Evolutionary conservation across 2,888 invertebrate genomes (phyloP).

Genomic region (Incurvaria masculella): DNA sequence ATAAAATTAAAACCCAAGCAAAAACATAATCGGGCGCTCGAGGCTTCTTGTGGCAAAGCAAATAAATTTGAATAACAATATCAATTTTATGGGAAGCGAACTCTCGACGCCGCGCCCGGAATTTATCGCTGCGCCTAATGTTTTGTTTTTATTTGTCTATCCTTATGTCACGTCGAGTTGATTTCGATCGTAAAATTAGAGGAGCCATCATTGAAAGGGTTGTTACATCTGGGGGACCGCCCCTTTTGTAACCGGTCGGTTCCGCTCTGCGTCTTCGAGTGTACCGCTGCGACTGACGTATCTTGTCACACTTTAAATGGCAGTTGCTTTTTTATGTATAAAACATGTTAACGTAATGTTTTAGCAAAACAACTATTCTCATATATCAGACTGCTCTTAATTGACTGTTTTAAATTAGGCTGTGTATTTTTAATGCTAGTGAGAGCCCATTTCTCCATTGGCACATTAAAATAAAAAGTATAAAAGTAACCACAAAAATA

Average conservation of each 20-base stretch:
- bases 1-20: not conserved
- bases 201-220: not conserved
- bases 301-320: not conserved
- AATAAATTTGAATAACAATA: conserved; percentile 43
- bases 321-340: not conserved
- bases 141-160: not conserved
- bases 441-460: too few relatives aligned
- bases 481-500: too few relatives aligned
- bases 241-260: too few relatives aligned
- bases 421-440: too few relatives aligned
- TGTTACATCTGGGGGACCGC: not conserved
- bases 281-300: not conserved
- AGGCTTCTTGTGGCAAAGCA: conserved; percentile 26
- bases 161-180: not conserved
- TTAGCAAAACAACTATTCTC: too few relatives aligned
- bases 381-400: too few relatives aligned
- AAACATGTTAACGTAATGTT: too few relatives aligned
- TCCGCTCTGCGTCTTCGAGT: not conserved
- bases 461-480: too few relatives aligned
- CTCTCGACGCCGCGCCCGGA: not conserved
- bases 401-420: too few relatives aligned
- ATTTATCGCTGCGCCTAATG: not conserved
- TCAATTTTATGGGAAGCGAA: conserved; percentile 25
- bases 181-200: not conserved
- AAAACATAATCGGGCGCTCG: not conserved